phyloP scores from a whole-genome alignment of 2,888 invertebrate genomes.

The Fragum fragum region DNA sequence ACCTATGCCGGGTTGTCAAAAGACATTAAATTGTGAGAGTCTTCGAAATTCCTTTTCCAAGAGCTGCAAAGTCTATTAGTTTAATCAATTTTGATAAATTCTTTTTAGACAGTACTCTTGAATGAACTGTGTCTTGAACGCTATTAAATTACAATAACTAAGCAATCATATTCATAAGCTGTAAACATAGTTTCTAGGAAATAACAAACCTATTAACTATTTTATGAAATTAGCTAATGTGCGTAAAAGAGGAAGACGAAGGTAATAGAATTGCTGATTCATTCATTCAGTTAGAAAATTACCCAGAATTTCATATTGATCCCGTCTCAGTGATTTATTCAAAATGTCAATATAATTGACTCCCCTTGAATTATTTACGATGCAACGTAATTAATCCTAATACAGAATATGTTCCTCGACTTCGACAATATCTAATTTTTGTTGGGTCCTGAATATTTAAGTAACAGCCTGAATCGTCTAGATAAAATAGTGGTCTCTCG shows the following conservation, averaged over 20 bases:
- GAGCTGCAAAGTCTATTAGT: neutral
- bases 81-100: neutral
- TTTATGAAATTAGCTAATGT: conserved; percentile 18
- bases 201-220: neutral
- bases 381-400: conserved; percentile 46
- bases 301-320: conserved; percentile 28
- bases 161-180: conserved; percentile 13
- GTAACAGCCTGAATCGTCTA: neutral
- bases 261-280: conserved; percentile 26
- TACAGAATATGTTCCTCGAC: conserved; percentile 35
- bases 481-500: no score
- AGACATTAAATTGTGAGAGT: no score
- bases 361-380: conserved; percentile 65
- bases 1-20: no score
- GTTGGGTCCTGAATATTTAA: neutral
- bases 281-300: conserved; percentile 26
- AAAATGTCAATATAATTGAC: conserved; percentile 64
- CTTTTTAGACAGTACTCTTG: neutral
- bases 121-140: neutral
- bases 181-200: neutral
- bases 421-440: conserved; percentile 14
- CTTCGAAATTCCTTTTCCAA: no score
- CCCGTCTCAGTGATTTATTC: conserved; percentile 55
- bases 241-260: neutral
- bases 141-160: neutral